Evolutionary conservation across 1,140 invertebrate genomes (phyloP).

Genomic region (Zaprionus camerounensis): DNA sequence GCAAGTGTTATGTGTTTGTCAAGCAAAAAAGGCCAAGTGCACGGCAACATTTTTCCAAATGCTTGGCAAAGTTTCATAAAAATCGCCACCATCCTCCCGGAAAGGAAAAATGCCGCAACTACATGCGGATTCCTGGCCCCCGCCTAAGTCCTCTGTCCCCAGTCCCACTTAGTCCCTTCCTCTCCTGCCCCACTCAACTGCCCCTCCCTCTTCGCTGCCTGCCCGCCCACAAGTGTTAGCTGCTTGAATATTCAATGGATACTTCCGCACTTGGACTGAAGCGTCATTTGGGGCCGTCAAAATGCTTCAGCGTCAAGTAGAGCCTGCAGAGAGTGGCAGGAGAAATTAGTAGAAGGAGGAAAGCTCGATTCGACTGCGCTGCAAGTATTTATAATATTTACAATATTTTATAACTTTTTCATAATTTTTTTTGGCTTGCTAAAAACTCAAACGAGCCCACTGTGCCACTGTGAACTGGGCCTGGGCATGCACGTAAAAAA

Average conservation of each 20-base stretch:
- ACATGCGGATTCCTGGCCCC: neutral
- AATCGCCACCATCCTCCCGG: constrained; percentile 58
- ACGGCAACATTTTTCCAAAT: constrained; percentile 72
- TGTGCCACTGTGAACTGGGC: neutral
- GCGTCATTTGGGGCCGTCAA: constrained; percentile 63
- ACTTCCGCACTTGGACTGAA: constrained; percentile 67
- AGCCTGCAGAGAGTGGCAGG: constrained; percentile 4
- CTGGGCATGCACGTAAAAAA: constrained; percentile 46
- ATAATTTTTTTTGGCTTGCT: neutral
- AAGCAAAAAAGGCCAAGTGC: constrained; percentile 39
- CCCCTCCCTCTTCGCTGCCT: neutral
- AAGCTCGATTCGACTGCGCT: neutral
- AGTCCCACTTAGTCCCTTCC: neutral
- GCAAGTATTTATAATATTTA: neutral
- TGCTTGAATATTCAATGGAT: constrained; percentile 79
- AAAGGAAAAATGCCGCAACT: constrained; percentile 7
- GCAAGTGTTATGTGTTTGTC: constrained; percentile 75
- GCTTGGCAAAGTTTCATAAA: constrained; percentile 73
- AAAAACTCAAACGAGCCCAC: neutral
- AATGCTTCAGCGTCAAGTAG: constrained; percentile 41
- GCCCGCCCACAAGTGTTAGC: constrained; percentile 37
- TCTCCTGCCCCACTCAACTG: neutral
- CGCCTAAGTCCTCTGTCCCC: neutral
- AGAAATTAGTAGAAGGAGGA: neutral
- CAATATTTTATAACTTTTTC: neutral